Evolutionary conservation across 2,113 vertebrate species (phyloP), one percentile per base, ranked within the genome.

Genomic region (Anthoscopus minutus): DNA sequence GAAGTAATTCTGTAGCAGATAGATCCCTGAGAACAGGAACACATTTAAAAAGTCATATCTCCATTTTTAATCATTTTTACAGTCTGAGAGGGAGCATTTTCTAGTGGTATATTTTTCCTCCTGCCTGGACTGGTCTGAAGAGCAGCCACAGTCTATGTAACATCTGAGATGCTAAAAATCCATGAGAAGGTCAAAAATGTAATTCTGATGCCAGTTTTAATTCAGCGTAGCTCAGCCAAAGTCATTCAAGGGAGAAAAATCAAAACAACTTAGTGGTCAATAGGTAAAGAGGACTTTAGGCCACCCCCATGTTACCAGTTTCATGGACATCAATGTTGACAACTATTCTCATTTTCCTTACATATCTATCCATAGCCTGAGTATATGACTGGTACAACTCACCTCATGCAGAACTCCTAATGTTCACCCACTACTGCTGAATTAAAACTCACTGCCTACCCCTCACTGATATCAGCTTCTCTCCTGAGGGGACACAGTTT

Each of bases 361-460:
- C 2, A 1, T 19, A 13, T 37, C 21, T 23, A 33, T 13, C 56
- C 54, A 18, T 4, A 42, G 9, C n/a, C 51, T 22, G 20, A 53
- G 12, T 7, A 1, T 31, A 17, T 28, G 33, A 18, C 54, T 33
- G 42, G 24, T 6, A 24, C 22, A 61, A 27, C 15, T 38, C 57
- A 30, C 6, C 24, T 33, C 71, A 11, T 9, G 10, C 3, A 27
- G 38, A 33, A 35, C 65, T 54, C 18, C 50, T 14, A 17, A 64
- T 1, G 4, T 10, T 73, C 44, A 11, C 35, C 18, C 3, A 0
- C 51, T 64, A 4, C 10, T 1, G 0, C 56, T 53, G n/a, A 58
- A 53, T 25, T 31, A n/a, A 66, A 73, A 28, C 57, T 51, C 54
- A 13, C 15, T 72, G 27, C 28, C 60, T 18, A 31, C 28, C 51